Evolutionary conservation across 2,888 invertebrate species (phyloP), one percentile per base, ranked within the genome.

Genomic region (Notocelia uddmanniana): DNA sequence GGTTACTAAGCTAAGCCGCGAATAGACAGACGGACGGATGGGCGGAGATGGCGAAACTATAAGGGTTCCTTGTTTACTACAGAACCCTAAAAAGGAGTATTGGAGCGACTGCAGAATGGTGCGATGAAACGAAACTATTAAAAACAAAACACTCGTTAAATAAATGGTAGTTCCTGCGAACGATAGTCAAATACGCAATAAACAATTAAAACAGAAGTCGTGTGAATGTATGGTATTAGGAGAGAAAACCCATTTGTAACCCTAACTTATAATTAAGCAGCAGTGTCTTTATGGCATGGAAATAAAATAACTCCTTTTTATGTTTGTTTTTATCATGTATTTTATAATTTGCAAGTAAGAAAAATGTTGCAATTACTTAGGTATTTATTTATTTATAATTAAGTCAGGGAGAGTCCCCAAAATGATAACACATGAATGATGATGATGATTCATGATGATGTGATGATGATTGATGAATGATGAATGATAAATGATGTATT

Each of bases 111-210:
- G 31, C 31, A 31, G 31, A 31, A 31, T 8, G 8, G 31, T 52
- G 21, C 3, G 21, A 52, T 52, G 19, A 21, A 52, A 52, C 19
- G 11, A 21, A 21, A 52, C 18, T 9, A 19, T 52, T 31, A 31
- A 31, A 31, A 31, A 31, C 76, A 76, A 66, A 70, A 69, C n/a
- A n/a, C 23, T 54, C 10, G 10, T 21, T 13, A 54, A n/a, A 26
- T 26, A 6, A 8, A 26, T 11, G 15, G n/a, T 13, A 54, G n/a
- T n/a, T 26, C 23, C 9, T 21, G 54, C 26, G 9, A 26, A 54
- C n/a, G 26, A 26, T 54, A 9, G 6, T 34, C 11, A 3, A 5
- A 13, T 1, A 45, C 19, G 34, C 34, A 58, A 58, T 58, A 37
- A 58, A 59, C 37, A 19, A 45, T 45, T 59, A 45, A 45, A 45